phyloP scores from a whole-genome alignment of 1,140 invertebrate species.

The Trachymyrmex septentrionalis region DNA sequence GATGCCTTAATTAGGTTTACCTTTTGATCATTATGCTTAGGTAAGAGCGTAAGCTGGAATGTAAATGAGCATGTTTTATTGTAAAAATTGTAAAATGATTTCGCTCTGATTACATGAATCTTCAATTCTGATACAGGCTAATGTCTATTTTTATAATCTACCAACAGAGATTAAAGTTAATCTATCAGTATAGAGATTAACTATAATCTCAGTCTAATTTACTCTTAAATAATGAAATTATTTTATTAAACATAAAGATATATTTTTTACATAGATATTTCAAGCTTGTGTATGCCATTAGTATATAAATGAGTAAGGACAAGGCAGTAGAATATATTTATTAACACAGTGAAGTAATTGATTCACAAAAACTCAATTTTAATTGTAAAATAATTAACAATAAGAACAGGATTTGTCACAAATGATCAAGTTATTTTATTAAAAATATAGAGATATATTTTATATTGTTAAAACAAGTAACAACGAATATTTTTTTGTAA shows the following conservation, averaged over 20 bases:
- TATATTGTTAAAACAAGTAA: not conserved
- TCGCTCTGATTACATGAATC: not conserved
- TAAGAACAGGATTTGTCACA: not conserved
- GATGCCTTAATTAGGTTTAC: constrained; percentile 1
- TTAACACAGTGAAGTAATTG: not conserved
- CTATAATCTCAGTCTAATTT: no score
- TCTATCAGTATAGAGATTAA: no score
- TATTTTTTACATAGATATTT: not conserved
- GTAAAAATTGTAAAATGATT: not conserved
- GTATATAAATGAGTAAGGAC: not conserved
- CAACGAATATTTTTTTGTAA: not conserved
- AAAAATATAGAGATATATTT: no score
- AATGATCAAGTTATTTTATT: not conserved
- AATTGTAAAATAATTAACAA: no score
- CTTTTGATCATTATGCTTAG: not conserved
- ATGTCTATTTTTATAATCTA: not conserved
- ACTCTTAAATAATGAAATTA: not conserved
- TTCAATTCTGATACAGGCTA: not conserved
- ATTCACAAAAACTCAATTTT: not conserved
- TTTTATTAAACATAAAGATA: not conserved
- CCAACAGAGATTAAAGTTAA: no score
- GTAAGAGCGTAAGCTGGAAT: not conserved
- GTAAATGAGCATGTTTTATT: not conserved
- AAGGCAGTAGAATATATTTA: not conserved
- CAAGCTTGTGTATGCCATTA: not conserved